Base-by-base conservation (phyloP, 2,888 invertebrate genomes). In the Ophion ventricosus region DNA sequence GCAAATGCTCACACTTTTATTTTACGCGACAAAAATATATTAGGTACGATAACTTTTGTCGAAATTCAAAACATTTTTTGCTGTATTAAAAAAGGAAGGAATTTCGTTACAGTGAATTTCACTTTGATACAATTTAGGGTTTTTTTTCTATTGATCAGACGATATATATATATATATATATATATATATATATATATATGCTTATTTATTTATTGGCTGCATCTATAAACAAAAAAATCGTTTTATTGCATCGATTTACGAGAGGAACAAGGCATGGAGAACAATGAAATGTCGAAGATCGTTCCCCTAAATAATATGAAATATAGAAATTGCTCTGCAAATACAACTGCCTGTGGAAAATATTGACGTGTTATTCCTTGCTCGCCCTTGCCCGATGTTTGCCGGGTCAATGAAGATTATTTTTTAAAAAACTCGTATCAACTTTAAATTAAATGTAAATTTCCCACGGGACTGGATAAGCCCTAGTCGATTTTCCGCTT, bases 381-480 rank as follows among this genome's bases (percentile, higher is more conserved):
- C 56, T 75, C 14, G 14, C 49, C 49, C 29, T 63, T 35, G 35
- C 7, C 29, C 29, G 23, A 63, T 76, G 72, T 81, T 81, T 49
- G 49, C 49, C 49, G 49, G 61, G n/a, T 8, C 43, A 61, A 14
- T 14, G 29, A 64, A 40, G 26, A 59, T 67, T 25, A 25, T 66
- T 35, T 35, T 29, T 20, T 26, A 72, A 64, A 80, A 64, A 80
- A 56, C 23, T 64, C 29, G 25, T 72, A 85, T 86, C 57, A 86
- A 83, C 56, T 77, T 77, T 20, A 61, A 83, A 86, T 85, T 66
- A 79, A 82, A 80, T 69, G 59, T 54, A 57, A 73, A 80, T 86
- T 86, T 86, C 85, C 86, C 86, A 86, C 83, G 86, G 74, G 74
- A 78, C 40, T 79, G 61, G 56, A 84, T 75, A 84, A 84, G 56